Percentiles rank a stretch among this genome's conserved stretches.
These are phyloP conservation scores for Pyrochroa serraticornis DNA, from an alignment of 2,888 invertebrate genomes.

Conservation along the genomic window DNA sequence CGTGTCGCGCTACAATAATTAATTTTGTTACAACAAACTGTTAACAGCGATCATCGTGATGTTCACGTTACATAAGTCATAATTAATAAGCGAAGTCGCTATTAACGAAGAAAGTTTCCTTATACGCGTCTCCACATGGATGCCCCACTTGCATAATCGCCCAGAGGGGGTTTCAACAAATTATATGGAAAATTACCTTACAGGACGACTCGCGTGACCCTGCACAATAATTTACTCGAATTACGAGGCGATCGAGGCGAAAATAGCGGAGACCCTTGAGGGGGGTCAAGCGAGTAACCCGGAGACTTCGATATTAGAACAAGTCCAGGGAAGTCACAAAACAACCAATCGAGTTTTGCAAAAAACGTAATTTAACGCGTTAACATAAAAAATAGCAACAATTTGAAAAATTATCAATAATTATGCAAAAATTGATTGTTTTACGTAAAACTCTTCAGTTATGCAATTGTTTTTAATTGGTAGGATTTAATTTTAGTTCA, in stretches of 20 bases:
- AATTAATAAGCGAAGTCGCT: conserved; percentile 25
- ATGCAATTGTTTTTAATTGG: too few species aligned
- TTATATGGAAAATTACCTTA: conserved; percentile 5
- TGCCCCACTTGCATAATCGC: conserved; percentile 14
- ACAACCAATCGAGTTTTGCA: too few species aligned
- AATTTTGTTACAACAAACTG: not conserved
- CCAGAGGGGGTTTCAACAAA: not conserved
- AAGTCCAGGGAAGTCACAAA: too few species aligned
- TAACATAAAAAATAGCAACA: too few species aligned
- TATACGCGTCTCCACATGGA: conserved; percentile 8
- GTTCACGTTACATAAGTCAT: conserved; percentile 23
- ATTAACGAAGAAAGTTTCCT: conserved; percentile 22
- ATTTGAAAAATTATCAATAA: too few species aligned
- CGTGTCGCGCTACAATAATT: not conserved
- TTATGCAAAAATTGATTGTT: too few species aligned
- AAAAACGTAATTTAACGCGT: too few species aligned
- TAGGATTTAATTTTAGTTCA: too few species aligned
- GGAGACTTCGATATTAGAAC: conserved; percentile 14
- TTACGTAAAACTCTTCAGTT: too few species aligned
- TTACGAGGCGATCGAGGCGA: not conserved
- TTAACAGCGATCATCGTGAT: conserved; percentile 19
- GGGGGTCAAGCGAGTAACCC: conserved; percentile 20
- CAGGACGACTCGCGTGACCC: conserved; percentile 8
- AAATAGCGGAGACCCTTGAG: conserved; percentile 11
- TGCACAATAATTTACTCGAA: not conserved